Conservation (phyloP, 2,113 vertebrate species). For the Nycticebus coucang region DNA sequence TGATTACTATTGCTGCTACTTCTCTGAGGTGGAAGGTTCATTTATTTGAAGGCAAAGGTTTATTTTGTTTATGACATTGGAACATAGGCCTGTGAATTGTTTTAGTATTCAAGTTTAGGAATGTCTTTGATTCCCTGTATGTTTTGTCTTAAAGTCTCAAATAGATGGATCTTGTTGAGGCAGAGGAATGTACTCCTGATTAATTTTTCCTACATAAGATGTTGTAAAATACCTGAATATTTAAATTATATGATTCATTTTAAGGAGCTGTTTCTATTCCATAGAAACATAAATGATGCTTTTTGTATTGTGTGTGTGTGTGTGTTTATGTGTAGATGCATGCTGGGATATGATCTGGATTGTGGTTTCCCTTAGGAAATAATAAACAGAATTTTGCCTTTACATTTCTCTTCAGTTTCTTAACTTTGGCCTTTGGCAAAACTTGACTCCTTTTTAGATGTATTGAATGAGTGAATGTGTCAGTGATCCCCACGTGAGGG, state of each 20-base stretch:
- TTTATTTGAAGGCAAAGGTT: conserved; percentile 47
- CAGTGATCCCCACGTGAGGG: conserved; percentile 23
- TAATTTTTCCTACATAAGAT: conserved; percentile 42
- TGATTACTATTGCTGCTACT: conserved; percentile 12
- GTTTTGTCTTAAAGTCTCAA: not conserved
- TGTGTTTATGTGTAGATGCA: not conserved
- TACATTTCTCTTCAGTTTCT: not conserved
- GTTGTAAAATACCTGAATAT: not conserved
- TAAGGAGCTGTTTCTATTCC: conserved; percentile 27
- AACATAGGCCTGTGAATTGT: conserved; percentile 37
- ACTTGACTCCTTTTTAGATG: conserved; percentile 40
- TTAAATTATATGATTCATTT: conserved; percentile 36
- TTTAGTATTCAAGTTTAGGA: conserved; percentile 29
- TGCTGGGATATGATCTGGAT: not conserved
- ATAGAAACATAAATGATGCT: not conserved
- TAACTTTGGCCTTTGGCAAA: conserved; percentile 52
- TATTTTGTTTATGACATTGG: conserved; percentile 49
- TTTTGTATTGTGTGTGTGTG: not conserved
- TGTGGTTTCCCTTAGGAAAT: conserved; percentile 37
- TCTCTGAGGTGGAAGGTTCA: not conserved
- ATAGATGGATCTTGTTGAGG: not conserved
- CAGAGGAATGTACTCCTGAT: not conserved
- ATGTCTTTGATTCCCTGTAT: not conserved
- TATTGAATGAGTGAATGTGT: not conserved
- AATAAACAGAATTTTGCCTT: not conserved